A percentile compares a stretch with the other conserved stretches of the same genome.
These are phyloP conservation scores for Urechis unicinctus DNA, from an alignment of 2,888 invertebrate genomes.

Conservation along the genomic window DNA sequence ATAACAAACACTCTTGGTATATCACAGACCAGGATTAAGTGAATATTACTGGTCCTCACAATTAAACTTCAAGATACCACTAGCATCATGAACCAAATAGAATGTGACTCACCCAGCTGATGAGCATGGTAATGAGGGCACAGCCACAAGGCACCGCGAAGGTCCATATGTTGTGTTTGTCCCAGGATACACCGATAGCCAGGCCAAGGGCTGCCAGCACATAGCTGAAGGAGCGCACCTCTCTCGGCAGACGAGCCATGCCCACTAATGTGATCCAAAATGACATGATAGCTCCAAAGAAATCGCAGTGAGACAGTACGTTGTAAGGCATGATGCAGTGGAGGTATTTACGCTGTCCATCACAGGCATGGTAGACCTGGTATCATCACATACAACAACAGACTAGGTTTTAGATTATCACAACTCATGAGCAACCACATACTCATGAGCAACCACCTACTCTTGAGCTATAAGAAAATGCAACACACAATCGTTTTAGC, in stretches of 20 bases:
- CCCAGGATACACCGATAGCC: conserved; percentile 73
- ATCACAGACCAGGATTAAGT: no score
- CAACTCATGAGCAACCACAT: no score
- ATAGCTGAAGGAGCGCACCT: conserved; percentile 60
- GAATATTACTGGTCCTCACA: no score
- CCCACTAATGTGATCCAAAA: conserved; percentile 85
- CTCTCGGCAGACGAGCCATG: conserved; percentile 66
- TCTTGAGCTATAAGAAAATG: no score
- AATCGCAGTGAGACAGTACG: conserved; percentile 80
- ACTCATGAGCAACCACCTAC: no score
- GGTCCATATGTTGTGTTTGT: conserved; percentile 69
- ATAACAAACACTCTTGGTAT: neutral
- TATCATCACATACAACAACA: no score
- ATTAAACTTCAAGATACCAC: no score
- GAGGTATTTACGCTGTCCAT: conserved; percentile 61
- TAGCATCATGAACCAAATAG: no score
- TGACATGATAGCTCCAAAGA: conserved; percentile 76
- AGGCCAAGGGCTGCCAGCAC: conserved; percentile 72
- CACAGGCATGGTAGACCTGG: conserved; percentile 83
- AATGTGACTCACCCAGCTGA: conserved; percentile 62
- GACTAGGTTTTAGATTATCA: no score
- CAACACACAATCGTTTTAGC: no score
- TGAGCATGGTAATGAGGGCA: conserved; percentile 38
- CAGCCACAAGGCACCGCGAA: conserved; percentile 69
- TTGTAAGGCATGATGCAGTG: conserved; percentile 71